Conservation (phyloP, 2,113 vertebrate genomes). For the Eira barbara region DNA sequence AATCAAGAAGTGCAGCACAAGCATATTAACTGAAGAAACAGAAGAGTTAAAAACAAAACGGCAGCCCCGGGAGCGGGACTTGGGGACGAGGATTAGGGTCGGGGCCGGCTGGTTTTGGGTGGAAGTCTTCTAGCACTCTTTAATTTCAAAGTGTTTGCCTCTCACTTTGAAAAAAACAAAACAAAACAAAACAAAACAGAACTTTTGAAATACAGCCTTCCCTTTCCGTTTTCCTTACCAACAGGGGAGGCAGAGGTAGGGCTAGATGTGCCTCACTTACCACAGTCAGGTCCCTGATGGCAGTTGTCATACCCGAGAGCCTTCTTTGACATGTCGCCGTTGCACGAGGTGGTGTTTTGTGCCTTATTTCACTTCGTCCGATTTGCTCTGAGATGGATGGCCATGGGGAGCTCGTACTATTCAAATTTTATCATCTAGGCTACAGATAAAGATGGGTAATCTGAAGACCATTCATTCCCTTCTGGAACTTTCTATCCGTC, state of each 20-base stretch:
- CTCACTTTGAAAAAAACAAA: not conserved
- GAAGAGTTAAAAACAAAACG: not conserved
- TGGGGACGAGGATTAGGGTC: not conserved
- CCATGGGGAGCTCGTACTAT: not conserved
- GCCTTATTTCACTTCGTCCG: not conserved
- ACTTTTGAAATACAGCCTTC: not conserved
- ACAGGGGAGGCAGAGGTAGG: not conserved
- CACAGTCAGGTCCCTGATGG: not conserved
- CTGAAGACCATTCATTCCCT: not conserved
- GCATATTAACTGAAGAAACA: not conserved
- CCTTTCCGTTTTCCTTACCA: not conserved
- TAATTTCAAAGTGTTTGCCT: not conserved
- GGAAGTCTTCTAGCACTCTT: not conserved
- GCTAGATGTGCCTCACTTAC: not conserved
- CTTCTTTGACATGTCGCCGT: not conserved
- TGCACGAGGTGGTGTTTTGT: not conserved
- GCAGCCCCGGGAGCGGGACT: not conserved
- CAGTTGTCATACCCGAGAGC: not conserved
- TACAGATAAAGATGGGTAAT: not conserved
- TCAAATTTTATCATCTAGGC: not conserved
- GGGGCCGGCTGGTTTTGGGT: not conserved
- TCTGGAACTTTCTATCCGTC: not conserved
- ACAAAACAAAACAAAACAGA: no score
- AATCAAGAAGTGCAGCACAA: not conserved
- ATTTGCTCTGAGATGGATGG: not conserved